Evolutionary conservation across 1,140 invertebrate species (phyloP), one percentile per base, ranked within the genome.

Genomic region (Anthonomus grandis): DNA sequence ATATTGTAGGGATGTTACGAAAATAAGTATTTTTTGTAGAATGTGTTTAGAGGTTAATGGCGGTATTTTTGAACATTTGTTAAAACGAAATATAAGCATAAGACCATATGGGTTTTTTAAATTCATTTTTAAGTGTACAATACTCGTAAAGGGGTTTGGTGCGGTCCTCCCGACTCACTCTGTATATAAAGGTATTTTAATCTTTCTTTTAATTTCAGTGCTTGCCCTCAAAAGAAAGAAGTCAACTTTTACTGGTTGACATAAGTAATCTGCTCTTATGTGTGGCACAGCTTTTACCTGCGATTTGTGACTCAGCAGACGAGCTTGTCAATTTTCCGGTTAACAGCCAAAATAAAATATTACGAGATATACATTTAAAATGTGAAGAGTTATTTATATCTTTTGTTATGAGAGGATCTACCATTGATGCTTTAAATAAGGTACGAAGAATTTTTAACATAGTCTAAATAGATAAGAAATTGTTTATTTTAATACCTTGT

Each of bases 301-400:
- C 76, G 0, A 79, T 87, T 6, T 86, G 84, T 57, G 75, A 76
- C 4, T 79, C 75, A 48, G 83, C 80, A 1, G 76, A 82, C 5
- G 85, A 86, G 57, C 65, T 85, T 53, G 76, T 81, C 12, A 85
- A 86, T 0, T 52, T 79, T 3, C 75, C 79, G 25, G 61, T 77
- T 6, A 78, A 74, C 25, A 76, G 77, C 38, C 78, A 82, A 42
- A 80, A 80, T 2, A 81, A 85, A 51, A 83, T 83, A 15, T 79
- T 87, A 1, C 73, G 84, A 36, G 86, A 90, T 53, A 82, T 91
- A 5, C 88, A 91, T 64, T 78, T 86, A 2, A 91, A 91, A 68
- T 90, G 88, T 68, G 80, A 85, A 59, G 83, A 89, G 62, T 70
- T 90, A 4, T 82, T 88, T 39, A 78, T 81, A 50, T 87, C 83